Evolutionary conservation across 2,888 invertebrate species (phyloP).

Genomic region (Nasonovia ribisnigri): DNA sequence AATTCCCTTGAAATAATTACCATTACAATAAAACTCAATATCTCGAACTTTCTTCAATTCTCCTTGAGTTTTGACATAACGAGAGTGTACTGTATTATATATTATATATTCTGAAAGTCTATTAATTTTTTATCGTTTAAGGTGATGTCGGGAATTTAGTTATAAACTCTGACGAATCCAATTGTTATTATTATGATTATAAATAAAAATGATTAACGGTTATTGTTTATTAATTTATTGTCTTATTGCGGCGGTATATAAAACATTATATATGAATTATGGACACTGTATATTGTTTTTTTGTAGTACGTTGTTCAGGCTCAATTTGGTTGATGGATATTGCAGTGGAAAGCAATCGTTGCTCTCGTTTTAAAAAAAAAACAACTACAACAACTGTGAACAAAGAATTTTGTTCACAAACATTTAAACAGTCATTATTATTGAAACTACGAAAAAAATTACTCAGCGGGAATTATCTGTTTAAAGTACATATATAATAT

Average conservation of each 20-base stretch:
- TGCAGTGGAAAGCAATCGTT: not conserved
- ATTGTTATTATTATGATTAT: not conserved
- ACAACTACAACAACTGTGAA: not conserved
- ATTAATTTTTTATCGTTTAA: not conserved
- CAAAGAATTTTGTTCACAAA: conserved; percentile 9
- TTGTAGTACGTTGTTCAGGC: not conserved
- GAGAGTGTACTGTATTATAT: too few relatives aligned
- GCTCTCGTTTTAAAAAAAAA: not conserved
- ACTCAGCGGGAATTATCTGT: not conserved
- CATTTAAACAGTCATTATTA: not conserved
- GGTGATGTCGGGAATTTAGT: not conserved
- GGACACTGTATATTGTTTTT: not conserved
- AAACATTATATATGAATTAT: not conserved
- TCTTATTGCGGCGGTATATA: not conserved
- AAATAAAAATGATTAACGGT: not conserved
- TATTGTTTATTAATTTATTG: not conserved
- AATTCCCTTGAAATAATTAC: too few relatives aligned
- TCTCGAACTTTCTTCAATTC: too few relatives aligned
- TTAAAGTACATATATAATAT: not conserved
- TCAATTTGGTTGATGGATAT: not conserved
- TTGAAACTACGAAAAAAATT: not conserved
- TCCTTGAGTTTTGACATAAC: too few relatives aligned
- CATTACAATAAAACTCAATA: too few relatives aligned
- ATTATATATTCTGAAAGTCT: not conserved
- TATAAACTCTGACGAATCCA: not conserved